These are phyloP conservation scores for Drosophila mimetica DNA, from an alignment of 2,888 invertebrate species.

Conservation along the genomic window DNA sequence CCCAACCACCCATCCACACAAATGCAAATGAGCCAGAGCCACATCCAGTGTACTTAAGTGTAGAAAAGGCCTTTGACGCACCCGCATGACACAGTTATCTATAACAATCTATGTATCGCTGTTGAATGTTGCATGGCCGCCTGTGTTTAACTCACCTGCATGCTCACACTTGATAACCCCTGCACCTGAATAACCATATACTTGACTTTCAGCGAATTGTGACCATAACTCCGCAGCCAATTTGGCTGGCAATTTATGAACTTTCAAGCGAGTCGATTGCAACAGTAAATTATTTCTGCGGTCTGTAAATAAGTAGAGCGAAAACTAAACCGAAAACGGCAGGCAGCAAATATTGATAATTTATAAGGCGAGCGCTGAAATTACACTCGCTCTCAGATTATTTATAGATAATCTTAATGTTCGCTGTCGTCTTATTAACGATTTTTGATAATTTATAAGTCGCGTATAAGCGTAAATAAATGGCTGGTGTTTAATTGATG, in stretches of 20 bases:
- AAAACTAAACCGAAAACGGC: slow-evolving; percentile 9
- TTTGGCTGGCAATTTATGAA: slow-evolving; percentile 25
- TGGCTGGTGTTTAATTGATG: slow-evolving; percentile 54
- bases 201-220: slow-evolving; percentile 56
- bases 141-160: slow-evolving; percentile 23
- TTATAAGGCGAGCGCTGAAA: slow-evolving; percentile 37
- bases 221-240: slow-evolving; percentile 43
- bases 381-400: slow-evolving; percentile 46
- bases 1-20: slow-evolving; percentile 13
- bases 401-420: slow-evolving; percentile 66
- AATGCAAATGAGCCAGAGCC: slow-evolving; percentile 22
- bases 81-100: slow-evolving; percentile 21
- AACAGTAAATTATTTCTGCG: slow-evolving; percentile 11
- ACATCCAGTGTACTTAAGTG: slow-evolving; percentile 1
- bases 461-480: slow-evolving; percentile 51
- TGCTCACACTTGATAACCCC: slow-evolving; percentile 9
- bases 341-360: slow-evolving; percentile 33
- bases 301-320: background rate
- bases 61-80: slow-evolving; percentile 10
- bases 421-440: slow-evolving; percentile 48
- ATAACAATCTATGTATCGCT: slow-evolving; percentile 13
- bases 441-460: slow-evolving; percentile 63
- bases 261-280: slow-evolving; percentile 2
- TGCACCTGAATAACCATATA: slow-evolving; percentile 26
- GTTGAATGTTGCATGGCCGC: slow-evolving; percentile 43